phyloP scores from a whole-genome alignment of 1,140 invertebrate species.

The Anoplolepis gracilipes region DNA sequence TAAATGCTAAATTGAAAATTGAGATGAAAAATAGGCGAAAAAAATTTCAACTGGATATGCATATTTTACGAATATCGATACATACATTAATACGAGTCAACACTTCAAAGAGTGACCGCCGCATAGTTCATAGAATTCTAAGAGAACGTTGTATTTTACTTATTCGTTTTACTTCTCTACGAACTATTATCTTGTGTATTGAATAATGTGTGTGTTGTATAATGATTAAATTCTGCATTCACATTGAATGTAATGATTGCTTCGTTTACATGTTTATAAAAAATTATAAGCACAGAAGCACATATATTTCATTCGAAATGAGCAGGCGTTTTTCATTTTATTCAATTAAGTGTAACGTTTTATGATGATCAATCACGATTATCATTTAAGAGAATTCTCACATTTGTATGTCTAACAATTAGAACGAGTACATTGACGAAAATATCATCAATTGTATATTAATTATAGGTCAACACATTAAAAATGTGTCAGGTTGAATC shows the following conservation, averaged over 20 bases:
- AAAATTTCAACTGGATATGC: no score
- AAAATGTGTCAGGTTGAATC: background rate
- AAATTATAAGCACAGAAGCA: background rate
- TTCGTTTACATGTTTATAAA: background rate
- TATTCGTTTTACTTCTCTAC: no score
- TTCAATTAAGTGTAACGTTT: background rate
- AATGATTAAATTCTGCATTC: background rate
- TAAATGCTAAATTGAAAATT: no score
- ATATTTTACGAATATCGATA: no score
- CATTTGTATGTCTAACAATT: background rate
- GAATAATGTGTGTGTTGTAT: background rate
- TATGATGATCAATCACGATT: background rate
- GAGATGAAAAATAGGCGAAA: no score
- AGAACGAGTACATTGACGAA: constrained; percentile 35
- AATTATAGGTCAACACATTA: background rate
- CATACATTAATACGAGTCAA: no score
- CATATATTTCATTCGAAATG: background rate
- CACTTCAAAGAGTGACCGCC: no score
- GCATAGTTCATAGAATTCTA: no score
- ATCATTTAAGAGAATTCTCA: background rate
- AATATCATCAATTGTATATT: constrained; percentile 2
- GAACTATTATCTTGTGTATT: background rate
- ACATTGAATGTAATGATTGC: background rate
- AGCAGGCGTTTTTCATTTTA: background rate
- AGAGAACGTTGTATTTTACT: no score